phyloP scores from a whole-genome alignment of 2,888 invertebrate genomes.

The Crepidodera aurea region DNA sequence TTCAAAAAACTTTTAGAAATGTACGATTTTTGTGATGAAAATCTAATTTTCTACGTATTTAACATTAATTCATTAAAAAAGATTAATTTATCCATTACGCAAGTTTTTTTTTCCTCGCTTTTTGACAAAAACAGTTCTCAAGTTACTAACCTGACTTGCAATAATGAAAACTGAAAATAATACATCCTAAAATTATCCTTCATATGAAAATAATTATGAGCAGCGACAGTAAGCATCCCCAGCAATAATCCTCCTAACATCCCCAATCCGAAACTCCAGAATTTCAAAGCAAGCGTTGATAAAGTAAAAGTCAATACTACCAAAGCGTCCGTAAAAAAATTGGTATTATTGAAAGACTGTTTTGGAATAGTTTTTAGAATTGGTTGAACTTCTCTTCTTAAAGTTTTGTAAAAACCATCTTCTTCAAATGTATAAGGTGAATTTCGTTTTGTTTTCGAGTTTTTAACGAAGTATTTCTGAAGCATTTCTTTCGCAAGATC shows the following conservation, averaged over 20 bases:
- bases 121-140: too few species aligned
- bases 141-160: slow-evolving; percentile 68
- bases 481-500: slow-evolving; percentile 65
- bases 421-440: slow-evolving; percentile 78
- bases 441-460: slow-evolving; percentile 70
- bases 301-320: slow-evolving; percentile 52
- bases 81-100: too few species aligned
- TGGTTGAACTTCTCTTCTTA: slow-evolving; percentile 67
- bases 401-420: slow-evolving; percentile 76
- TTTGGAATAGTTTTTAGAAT: slow-evolving; percentile 65
- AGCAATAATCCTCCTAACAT: slow-evolving; percentile 67
- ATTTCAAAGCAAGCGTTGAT: slow-evolving; percentile 48
- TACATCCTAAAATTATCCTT: slow-evolving; percentile 82
- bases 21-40: too few species aligned
- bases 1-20: too few species aligned
- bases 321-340: slow-evolving; percentile 60
- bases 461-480: slow-evolving; percentile 71
- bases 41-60: too few species aligned
- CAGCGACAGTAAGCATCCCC: slow-evolving; percentile 67
- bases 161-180: slow-evolving; percentile 73
- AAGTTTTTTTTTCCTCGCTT: too few species aligned
- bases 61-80: too few species aligned
- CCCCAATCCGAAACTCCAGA: slow-evolving; percentile 60
- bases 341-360: slow-evolving; percentile 52
- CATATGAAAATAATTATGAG: slow-evolving; percentile 82